Conservation (phyloP, 2,888 invertebrate species). For the Oscheius sp. region DNA sequence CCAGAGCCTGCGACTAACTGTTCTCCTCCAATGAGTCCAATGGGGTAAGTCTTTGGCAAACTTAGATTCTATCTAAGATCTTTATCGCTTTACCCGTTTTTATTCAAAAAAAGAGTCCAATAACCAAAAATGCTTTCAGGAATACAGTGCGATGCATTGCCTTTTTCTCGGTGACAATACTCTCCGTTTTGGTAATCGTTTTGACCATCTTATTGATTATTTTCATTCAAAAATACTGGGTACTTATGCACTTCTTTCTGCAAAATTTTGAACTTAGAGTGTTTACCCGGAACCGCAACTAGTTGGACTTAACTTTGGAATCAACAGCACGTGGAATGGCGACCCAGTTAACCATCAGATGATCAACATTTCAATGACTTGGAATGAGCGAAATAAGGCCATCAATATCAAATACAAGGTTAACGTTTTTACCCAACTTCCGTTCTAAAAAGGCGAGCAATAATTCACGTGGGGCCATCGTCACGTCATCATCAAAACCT, state of each 20-base stretch:
- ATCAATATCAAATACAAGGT: constrained; percentile 21
- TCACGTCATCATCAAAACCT: too few species aligned
- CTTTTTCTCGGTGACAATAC: not conserved
- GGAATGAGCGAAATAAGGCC: constrained; percentile 22
- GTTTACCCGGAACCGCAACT: constrained; percentile 14
- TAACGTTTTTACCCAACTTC: too few species aligned
- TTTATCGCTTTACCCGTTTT: too few species aligned
- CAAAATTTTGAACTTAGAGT: not conserved
- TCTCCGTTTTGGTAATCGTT: not conserved
- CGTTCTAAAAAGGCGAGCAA: too few species aligned
- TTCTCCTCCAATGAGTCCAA: too few species aligned
- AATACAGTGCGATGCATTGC: not conserved
- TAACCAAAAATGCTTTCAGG: constrained; percentile 4
- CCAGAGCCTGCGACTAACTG: too few species aligned
- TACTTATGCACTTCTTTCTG: not conserved
- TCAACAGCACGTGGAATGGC: constrained; percentile 11
- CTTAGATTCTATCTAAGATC: too few species aligned
- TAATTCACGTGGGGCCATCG: too few species aligned
- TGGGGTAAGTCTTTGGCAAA: too few species aligned
- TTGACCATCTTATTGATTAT: constrained; percentile 4
- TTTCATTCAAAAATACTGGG: constrained; percentile 12
- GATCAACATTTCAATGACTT: not conserved
- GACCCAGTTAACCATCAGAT: not conserved
- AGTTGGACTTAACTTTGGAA: not conserved
- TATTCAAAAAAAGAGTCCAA: too few species aligned